Evolutionary conservation across 2,797 vertebrate species (phyloP), one percentile per base, ranked within the genome.

Genomic region (Anniella stebbinsi): DNA sequence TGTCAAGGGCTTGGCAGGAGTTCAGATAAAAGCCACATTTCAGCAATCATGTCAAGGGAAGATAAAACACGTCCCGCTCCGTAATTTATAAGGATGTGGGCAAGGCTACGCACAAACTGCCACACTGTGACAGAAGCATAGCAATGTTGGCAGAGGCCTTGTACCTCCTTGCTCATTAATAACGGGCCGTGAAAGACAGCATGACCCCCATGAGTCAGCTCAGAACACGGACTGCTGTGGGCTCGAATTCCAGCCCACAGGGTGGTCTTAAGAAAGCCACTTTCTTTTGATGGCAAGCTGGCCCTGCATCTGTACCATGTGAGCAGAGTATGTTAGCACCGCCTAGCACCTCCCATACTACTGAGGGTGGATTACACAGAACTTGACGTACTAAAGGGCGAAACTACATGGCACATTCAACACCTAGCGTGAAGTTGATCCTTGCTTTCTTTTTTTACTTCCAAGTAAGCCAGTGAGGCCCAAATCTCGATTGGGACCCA

Each of bases 101-200:
- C 91, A 89, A 94, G 92, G 87, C 95, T 93, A 94, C 94, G 94
- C 94, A 95, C 93, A 95, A 94, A 93, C 93, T 94, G 67, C 92
- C 57, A 88, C 51, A 84, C 94, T 88, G 95, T 93, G 96, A 97
- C 98, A 98, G 88, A 97, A 98, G 97, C 97, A 96, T 96, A 97
- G 95, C 96, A 95, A 96, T 95, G 90, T 88, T 54, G 91, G 95
- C 78, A 66, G 93, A 83, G 92, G 93, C 92, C 83, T 90, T 87
- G 91, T 88, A 92, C 88, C 83, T 93, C 91, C 92, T 2, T 87
- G 91, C 90, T 93, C 96, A 97, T 98, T 96, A 98, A 98, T 98
- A 98, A 98, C 98, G 97, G 36, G 41, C 38, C 23, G 45, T 36
- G 51, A 85, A 33, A 28, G 70, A 57, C 25, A 6, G 25, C 25